Evolutionary conservation across 1,140 invertebrate genomes (phyloP), one percentile per base, ranked within the genome.

Genomic region (Drosophila aff.): DNA sequence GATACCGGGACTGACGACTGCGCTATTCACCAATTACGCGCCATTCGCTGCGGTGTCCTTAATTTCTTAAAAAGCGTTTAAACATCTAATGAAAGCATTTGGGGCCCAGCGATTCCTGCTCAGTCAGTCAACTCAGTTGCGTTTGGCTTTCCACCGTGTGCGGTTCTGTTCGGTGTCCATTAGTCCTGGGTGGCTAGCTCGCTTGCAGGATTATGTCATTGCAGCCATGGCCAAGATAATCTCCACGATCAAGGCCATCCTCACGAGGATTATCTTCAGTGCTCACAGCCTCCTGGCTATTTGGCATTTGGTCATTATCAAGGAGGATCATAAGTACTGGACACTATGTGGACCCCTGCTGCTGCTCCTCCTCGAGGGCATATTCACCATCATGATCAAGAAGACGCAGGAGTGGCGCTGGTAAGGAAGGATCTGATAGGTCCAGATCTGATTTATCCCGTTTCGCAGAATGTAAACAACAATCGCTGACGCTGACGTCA

Each of bases 371-470:
- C 95, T 97, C 79, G 96, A 97, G 93, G 96, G 96, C n/a, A 94
- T 97, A 52, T 97, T 97, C 79, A 97, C 96, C 0, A 93, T 97
- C 4, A 96, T 96, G 6, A 97, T 97, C 69, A 97, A 97, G 82
- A 95, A 96, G 78, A 97, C 96, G 82, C 96, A 97, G 82, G 96
- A 97, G 92, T 97, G 96, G 96, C 97, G 97, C 94, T 97, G 96
- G 96, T 97, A 93, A 95, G 82, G 0, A 43, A 11, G 7, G 6
- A 41, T 0, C 5, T 2, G 1, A n/a, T 1, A 6, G 2, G 13
- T 21, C 9, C 38, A 23, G 15, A 67, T 67, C 16, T 49, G 10
- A 62, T 36, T 40, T 49, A 21, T 26, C 46, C n/a, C 21, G 31
- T 44, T 44, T 52, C 44, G 13, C 26, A 4, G 38, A 91, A 82